Base-by-base conservation (phyloP, 2,888 invertebrate genomes). In the Balanococcus diminutus region DNA sequence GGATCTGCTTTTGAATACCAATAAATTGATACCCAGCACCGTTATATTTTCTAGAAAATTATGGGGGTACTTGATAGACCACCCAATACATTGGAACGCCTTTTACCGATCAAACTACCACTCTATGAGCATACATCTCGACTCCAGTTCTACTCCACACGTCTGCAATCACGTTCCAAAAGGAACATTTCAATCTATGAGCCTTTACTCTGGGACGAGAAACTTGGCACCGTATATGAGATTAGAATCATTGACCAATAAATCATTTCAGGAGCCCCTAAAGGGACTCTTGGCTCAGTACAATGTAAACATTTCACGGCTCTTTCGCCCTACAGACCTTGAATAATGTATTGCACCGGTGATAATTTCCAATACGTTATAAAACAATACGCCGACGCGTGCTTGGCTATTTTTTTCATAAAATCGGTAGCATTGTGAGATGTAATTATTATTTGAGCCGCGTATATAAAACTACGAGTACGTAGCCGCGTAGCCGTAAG, bases 301-400 rank as follows among this genome's bases (percentile, higher is more conserved):
- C 67, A 56, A 56, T 56, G 67, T 72, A 72, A 28, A 72, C 67
- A 72, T 31, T 72, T 72, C 28, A 31, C 67, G 31, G 28, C 42
- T 42, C 42, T 72, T 31, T 25, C 67, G 31, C 28, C 31, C 28
- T 31, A 31, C 22, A 72, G 22, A 72, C 67, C 67, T 72, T 72
- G 67, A 72, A 72, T 19, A 22, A 56, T 31, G 67, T 16, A 72
- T 72, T 72, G 16, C 67, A 11, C 28, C 28, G 14, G 67, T 72
- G 31, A 72, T 72, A 72, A 42, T 42, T 42, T 72, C 28, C 67
- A 72, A 72, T 72, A 72, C 42, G 42, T 42, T 42, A 42, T 72
- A 72, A 72, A 72, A 72, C 67, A 72, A 72, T 72, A 72, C 67
- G 67, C 67, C 67, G 67, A 72, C 67, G 67, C 67, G 67, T 72